A percentile compares a stretch with the other conserved stretches of the same genome.
Conservation (phyloP, 2,888 invertebrate species). For the Stenotaenia linearis region DNA sequence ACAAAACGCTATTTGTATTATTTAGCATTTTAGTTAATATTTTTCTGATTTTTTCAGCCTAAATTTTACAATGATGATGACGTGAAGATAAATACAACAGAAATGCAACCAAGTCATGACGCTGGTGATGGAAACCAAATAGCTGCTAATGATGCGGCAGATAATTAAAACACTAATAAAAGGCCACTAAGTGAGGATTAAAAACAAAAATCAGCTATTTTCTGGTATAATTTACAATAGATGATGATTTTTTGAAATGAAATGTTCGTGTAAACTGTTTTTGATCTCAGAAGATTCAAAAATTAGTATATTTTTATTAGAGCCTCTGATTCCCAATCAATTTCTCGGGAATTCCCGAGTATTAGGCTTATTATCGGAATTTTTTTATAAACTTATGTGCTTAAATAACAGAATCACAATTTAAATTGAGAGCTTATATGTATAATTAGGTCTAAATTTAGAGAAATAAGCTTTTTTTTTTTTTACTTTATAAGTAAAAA, state of each 20-base stretch:
- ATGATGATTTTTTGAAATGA: background rate
- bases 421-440: too few species aligned
- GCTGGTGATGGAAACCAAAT: background rate
- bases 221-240: background rate
- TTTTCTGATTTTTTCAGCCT: background rate
- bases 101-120: background rate
- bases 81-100: background rate
- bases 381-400: too few species aligned
- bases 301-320: too few species aligned
- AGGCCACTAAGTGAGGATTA: background rate
- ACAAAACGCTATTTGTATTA: background rate
- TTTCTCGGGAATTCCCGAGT: too few species aligned
- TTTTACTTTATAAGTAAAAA: too few species aligned
- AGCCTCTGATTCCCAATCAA: too few species aligned
- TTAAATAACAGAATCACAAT: too few species aligned
- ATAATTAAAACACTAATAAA: too few species aligned
- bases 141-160: background rate
- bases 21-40: background rate
- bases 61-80: conserved; percentile 22
- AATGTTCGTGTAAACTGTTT: background rate
- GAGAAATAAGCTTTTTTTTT: too few species aligned
- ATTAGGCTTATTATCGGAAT: too few species aligned
- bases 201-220: background rate
- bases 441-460: too few species aligned
- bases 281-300: background rate